Evolutionary conservation across 2,888 invertebrate species (phyloP).

Genomic region (Brassicogethes aeneus): DNA sequence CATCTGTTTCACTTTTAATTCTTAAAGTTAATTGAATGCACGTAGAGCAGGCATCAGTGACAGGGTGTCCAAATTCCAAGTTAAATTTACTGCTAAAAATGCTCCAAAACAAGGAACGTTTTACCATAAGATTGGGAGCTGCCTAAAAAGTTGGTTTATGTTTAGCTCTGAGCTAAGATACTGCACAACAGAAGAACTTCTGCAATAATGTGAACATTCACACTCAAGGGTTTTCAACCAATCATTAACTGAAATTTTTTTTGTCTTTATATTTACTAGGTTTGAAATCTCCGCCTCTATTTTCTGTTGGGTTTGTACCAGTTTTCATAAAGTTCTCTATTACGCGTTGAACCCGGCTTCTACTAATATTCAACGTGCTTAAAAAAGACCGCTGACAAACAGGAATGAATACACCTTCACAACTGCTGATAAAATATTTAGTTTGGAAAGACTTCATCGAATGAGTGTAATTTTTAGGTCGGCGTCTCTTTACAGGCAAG

Average conservation of each 20-base stretch:
- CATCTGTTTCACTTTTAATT: slow-evolving; percentile 18
- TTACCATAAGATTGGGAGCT: slow-evolving; percentile 11
- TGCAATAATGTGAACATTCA: slow-evolving; percentile 14
- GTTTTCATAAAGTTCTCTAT: not conserved
- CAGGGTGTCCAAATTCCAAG: slow-evolving; percentile 21
- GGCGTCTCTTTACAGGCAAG: not conserved
- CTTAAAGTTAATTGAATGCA: slow-evolving; percentile 22
- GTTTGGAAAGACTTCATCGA: not conserved
- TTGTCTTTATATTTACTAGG: not conserved
- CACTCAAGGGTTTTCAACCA: slow-evolving; percentile 21
- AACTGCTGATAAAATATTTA: slow-evolving; percentile 3
- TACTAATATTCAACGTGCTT: not conserved
- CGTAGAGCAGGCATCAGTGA: slow-evolving; percentile 22
- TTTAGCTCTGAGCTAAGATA: slow-evolving; percentile 18
- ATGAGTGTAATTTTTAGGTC: not conserved
- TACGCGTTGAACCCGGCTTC: not conserved
- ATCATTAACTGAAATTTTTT: slow-evolving; percentile 10
- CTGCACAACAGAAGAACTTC: slow-evolving; percentile 2
- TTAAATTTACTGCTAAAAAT: slow-evolving; percentile 23
- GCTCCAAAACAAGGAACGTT: slow-evolving; percentile 15
- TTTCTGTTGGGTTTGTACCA: not conserved
- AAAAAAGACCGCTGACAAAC: not conserved
- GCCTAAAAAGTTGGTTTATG: slow-evolving; percentile 15
- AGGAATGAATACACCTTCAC: not conserved
- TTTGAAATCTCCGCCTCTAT: not conserved